Evolutionary conservation across 2,797 vertebrate species (phyloP), one percentile per base, ranked within the genome.

Genomic region (Smutsia gigantea): DNA sequence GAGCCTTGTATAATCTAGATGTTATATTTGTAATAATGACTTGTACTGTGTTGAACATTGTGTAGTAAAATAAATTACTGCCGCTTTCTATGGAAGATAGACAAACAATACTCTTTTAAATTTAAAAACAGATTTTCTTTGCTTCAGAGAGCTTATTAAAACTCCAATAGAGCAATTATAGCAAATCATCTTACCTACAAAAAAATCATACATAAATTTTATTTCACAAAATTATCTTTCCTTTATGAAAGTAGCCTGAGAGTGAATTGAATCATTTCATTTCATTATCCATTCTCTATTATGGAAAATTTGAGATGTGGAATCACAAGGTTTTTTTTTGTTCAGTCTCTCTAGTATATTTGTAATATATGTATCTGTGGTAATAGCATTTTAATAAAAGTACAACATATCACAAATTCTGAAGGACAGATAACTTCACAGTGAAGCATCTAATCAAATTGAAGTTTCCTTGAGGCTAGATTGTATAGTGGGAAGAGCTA

Each of bases 381-480:
- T 79, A 82, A 93, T 93, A 93, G 90, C 11, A 91, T 88, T 95
- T 88, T 93, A 85, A 91, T 84, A 75, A 91, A 93, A 82, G 9
- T 29, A 12, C 10, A 87, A 10, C 18, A 69, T 59, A 57, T 4
- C 51, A 51, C 39, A 87, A 79, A 85, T 81, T 90, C 29, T 72
- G 10, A 31, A 90, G 25, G 34, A 63, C 57, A 95, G 27, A 66
- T 19, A 83, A 69, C 72, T 78, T 87, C 53, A 83, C 34, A 74
- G 27, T 74, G 78, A 71, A 87, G 34, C 61, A 37, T 74, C 46
- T 49, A 61, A 78, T 66, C 34, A 94, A 91, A 66, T 64, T 63
- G 79, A 87, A 75, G 84, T 83, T 74, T 31, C 18, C 39, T 49
- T 61, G 27, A 86, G 4, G 18, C 25, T 31, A 59, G 23, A 34